Evolutionary conservation across 2,888 invertebrate species (phyloP).

Genomic region (Aspidiotus destructor): DNA sequence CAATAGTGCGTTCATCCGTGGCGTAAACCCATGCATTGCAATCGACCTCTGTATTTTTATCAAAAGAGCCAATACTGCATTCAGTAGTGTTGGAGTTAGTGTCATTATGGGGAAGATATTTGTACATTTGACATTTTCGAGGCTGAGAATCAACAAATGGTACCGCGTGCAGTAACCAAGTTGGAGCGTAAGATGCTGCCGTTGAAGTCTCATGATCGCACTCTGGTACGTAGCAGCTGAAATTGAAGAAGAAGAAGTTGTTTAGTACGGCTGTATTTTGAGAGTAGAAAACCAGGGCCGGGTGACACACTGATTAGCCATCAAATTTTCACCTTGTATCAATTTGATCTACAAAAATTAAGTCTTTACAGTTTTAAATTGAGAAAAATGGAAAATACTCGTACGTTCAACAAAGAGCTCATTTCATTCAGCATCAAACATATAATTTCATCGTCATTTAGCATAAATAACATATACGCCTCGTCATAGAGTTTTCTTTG

Average conservation of each 20-base stretch:
- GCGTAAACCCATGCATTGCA: conserved; percentile 40
- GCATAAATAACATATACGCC: too few species aligned
- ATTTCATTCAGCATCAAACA: too few species aligned
- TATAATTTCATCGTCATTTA: too few species aligned
- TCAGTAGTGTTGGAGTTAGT: neutral
- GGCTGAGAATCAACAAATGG: conserved; percentile 34
- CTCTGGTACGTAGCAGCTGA: conserved; percentile 27
- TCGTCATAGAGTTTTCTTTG: too few species aligned
- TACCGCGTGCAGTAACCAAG: conserved; percentile 35
- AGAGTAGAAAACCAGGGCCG: too few species aligned
- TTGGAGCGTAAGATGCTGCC: conserved; percentile 16
- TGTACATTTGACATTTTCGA: conserved; percentile 26
- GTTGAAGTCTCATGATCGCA: conserved; percentile 13
- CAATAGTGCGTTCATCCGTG: conserved; percentile 50
- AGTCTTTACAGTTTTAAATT: too few species aligned
- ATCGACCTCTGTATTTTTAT: conserved; percentile 37
- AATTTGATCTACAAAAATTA: too few species aligned
- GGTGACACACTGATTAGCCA: too few species aligned
- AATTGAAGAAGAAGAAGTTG: neutral
- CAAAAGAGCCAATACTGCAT: conserved; percentile 11
- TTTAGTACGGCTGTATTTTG: too few species aligned
- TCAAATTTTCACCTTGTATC: too few species aligned
- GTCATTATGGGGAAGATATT: neutral
- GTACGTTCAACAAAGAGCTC: too few species aligned
- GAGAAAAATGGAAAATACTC: too few species aligned